These are phyloP conservation scores for Coluber constrictor DNA, from an alignment of 2,797 vertebrate genomes.

Conservation along the genomic window DNA sequence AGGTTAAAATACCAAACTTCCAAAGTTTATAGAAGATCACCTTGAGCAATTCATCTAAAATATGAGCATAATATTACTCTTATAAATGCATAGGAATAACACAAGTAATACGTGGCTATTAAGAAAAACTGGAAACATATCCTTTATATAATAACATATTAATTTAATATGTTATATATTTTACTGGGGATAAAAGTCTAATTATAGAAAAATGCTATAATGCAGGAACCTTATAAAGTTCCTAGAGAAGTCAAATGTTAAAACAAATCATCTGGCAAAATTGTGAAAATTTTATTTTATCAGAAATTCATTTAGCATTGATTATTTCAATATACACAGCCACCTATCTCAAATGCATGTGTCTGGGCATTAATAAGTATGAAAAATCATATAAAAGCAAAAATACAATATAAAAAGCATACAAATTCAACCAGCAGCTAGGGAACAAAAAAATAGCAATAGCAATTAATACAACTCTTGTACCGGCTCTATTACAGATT, in stretches of 20 bases:
- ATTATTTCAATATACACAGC: neutral
- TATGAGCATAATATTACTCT: neutral
- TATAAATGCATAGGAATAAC: neutral
- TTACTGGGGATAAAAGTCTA: neutral
- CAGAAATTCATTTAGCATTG: neutral
- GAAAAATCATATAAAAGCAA: neutral
- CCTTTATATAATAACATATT: neutral
- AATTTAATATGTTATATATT: neutral
- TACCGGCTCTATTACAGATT: neutral
- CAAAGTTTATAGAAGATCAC: constrained; percentile 5
- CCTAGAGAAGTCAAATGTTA: neutral
- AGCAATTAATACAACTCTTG: neutral
- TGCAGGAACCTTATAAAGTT: neutral
- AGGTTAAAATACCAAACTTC: neutral
- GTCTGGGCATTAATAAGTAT: neutral
- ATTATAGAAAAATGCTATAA: neutral
- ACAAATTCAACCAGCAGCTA: neutral
- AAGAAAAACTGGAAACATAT: neutral
- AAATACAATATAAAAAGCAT: neutral
- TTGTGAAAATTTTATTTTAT: neutral
- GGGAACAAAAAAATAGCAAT: neutral
- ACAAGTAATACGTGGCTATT: neutral
- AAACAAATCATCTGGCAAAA: neutral
- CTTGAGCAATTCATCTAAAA: constrained; percentile 31
- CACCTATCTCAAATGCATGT: neutral